Conservation (phyloP, 1,140 invertebrate species). For the Eufriesea mexicana region DNA sequence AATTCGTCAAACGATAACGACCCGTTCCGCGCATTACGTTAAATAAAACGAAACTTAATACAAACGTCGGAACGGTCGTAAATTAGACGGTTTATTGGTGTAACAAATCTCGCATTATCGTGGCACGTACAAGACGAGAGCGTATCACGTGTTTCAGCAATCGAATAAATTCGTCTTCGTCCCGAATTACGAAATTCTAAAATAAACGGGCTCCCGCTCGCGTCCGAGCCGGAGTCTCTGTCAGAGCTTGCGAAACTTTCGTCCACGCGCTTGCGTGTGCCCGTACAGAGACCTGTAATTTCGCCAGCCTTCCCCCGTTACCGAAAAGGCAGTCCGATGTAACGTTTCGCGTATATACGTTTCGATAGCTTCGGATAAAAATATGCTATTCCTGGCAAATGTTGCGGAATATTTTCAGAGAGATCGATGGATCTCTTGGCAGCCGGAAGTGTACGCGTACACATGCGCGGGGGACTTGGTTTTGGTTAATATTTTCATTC, state of each 20-base stretch:
- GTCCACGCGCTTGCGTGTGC: conserved; percentile 29
- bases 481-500: too few species aligned
- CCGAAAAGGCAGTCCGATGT: background rate
- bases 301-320: background rate
- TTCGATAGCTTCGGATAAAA: too few species aligned
- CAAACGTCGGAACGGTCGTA: conserved; percentile 13
- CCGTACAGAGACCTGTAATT: conserved; percentile 36
- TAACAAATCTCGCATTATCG: conserved; percentile 56
- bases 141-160: conserved; percentile 59
- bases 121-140: conserved; percentile 27
- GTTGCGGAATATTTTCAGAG: too few species aligned
- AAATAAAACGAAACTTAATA: conserved; percentile 26
- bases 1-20: conserved; percentile 16
- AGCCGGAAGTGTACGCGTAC: too few species aligned
- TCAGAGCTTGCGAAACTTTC: conserved; percentile 59
- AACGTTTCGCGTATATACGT: too few species aligned
- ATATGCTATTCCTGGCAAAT: too few species aligned
- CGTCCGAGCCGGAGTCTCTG: conserved; percentile 50
- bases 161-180: conserved; percentile 69
- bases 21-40: background rate
- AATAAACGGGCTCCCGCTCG: conserved; percentile 59
- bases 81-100: conserved; percentile 39
- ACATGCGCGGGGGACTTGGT: too few species aligned
- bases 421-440: too few species aligned
- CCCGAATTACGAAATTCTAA: conserved; percentile 63